phyloP scores from a whole-genome alignment of 2,113 vertebrate genomes.

The Nerophis lumbriciformis region DNA sequence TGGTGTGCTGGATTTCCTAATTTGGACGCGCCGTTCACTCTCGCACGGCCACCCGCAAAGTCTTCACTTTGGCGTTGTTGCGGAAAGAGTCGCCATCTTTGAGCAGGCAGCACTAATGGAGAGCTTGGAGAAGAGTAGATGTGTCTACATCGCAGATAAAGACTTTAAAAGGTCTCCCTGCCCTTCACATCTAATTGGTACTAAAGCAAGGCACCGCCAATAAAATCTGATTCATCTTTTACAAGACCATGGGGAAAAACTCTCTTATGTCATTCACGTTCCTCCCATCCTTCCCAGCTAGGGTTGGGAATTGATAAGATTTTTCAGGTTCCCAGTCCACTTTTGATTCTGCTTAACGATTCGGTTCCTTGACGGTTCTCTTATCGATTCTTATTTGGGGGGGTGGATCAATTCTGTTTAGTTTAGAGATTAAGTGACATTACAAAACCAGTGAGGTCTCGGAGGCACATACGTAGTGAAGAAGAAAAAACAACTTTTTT shows the following conservation, averaged over 20 bases:
- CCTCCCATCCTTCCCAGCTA: constrained; percentile 22
- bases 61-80: constrained; percentile 7
- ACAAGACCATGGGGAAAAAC: constrained; percentile 37
- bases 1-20: constrained; percentile 48
- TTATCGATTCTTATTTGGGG: too few species aligned
- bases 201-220: constrained; percentile 43
- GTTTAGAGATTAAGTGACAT: too few species aligned
- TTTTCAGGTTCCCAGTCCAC: too few species aligned
- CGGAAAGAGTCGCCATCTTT: constrained; percentile 25
- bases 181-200: constrained; percentile 51
- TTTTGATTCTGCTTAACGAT: too few species aligned
- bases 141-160: constrained; percentile 27
- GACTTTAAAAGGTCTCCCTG: constrained; percentile 46
- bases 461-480: too few species aligned
- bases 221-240: constrained; percentile 58
- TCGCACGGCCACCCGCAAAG: constrained; percentile 31
- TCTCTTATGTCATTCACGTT: constrained; percentile 21
- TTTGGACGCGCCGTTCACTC: constrained; percentile 40
- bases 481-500: too few species aligned
- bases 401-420: too few species aligned
- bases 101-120: constrained; percentile 14
- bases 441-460: too few species aligned
- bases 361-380: too few species aligned
- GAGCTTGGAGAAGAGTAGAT: constrained; percentile 42
- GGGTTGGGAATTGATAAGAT: too few species aligned